Evolutionary conservation across 1,140 invertebrate species (phyloP).

Genomic region (Tetragonula clypearis): DNA sequence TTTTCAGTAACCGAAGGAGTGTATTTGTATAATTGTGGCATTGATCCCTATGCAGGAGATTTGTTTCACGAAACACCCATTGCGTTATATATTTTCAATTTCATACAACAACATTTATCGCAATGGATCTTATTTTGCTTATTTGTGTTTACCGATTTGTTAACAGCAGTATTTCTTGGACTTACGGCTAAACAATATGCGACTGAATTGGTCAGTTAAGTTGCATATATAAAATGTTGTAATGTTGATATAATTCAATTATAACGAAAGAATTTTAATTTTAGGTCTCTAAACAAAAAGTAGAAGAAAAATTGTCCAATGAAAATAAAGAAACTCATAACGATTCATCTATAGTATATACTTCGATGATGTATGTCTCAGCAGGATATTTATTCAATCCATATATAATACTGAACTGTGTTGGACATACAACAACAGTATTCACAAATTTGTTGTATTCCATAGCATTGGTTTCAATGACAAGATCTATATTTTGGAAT

Average conservation of each 20-base stretch:
- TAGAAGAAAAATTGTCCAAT: conserved; percentile 54
- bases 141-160: conserved; percentile 89
- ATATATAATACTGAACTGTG: conserved; percentile 93
- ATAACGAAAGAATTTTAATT: conserved; percentile 41
- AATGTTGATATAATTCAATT: background rate
- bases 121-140: conserved; percentile 83
- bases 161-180: conserved; percentile 88
- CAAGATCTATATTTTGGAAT: conserved; percentile 85
- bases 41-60: conserved; percentile 95
- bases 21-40: conserved; percentile 88
- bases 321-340: conserved; percentile 40
- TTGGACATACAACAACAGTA: conserved; percentile 94
- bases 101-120: conserved; percentile 85
- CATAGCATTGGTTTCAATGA: conserved; percentile 86
- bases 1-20: conserved; percentile 92
- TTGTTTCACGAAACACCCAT: conserved; percentile 96
- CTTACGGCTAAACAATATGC: conserved; percentile 87
- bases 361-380: conserved; percentile 84
- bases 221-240: conserved; percentile 21
- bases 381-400: conserved; percentile 96
- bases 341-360: conserved; percentile 48
- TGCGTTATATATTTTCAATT: conserved; percentile 86
- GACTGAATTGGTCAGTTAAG: conserved; percentile 82
- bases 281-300: conserved; percentile 63
- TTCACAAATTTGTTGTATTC: conserved; percentile 93